phyloP scores from a whole-genome alignment of 2,113 vertebrate genomes.

The Bos indicus region DNA sequence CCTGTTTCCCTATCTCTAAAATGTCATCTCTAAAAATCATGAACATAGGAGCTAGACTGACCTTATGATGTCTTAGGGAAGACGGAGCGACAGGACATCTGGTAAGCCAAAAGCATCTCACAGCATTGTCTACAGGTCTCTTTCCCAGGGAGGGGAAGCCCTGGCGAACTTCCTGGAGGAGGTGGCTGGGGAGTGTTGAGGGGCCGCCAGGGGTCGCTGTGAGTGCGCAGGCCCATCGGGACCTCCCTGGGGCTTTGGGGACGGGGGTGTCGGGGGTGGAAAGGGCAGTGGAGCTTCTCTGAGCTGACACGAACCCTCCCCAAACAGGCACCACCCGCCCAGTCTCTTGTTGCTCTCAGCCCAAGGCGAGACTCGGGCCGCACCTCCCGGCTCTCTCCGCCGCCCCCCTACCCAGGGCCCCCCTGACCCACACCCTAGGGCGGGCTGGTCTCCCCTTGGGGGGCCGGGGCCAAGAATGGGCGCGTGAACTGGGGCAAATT shows the following conservation, averaged over 20 bases:
- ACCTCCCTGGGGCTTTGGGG: neutral
- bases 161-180: neutral
- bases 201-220: conserved; percentile 11
- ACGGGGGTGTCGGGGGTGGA: neutral
- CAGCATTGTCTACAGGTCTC: neutral
- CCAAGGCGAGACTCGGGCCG: neutral
- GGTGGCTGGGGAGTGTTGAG: neutral
- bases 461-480: conserved; percentile 71
- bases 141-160: neutral
- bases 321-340: neutral
- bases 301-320: neutral
- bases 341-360: neutral
- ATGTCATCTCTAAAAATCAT: neutral
- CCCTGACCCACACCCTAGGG: neutral
- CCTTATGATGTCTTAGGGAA: neutral
- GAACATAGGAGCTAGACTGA: neutral
- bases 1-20: neutral
- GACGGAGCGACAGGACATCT: neutral
- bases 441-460: conserved; percentile 50
- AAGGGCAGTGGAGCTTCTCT: neutral
- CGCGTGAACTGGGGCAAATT: conserved; percentile 85
- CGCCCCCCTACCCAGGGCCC: neutral
- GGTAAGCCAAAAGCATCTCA: neutral
- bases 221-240: neutral
- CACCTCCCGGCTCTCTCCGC: neutral